These are phyloP conservation scores for Varecia variegata DNA, from an alignment of 2,797 vertebrate species.

Conservation along the genomic window DNA sequence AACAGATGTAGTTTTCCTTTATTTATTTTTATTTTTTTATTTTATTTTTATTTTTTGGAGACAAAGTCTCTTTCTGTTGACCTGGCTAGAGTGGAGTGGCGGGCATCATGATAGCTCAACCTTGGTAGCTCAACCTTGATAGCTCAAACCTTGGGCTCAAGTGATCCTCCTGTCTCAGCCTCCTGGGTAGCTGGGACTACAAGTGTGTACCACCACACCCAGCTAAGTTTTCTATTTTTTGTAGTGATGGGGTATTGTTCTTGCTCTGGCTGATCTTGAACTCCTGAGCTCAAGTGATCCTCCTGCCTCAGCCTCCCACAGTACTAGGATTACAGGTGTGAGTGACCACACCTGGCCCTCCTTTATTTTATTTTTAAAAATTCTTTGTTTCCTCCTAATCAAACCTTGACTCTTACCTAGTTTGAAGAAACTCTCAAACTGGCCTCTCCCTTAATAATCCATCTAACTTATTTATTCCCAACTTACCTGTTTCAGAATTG, in stretches of 20 bases:
- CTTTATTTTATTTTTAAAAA: conserved; percentile 1
- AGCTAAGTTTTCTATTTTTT: background rate
- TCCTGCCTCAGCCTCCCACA: background rate
- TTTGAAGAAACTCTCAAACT: background rate
- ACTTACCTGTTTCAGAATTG: background rate
- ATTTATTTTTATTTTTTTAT: background rate
- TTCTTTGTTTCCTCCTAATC: background rate
- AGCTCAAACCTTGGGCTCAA: background rate
- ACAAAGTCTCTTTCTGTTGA: background rate
- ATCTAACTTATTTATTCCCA: background rate
- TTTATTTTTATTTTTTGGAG: background rate
- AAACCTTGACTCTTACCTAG: background rate
- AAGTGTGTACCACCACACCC: background rate
- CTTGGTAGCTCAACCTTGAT: too few species aligned
- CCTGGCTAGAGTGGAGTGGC: background rate
- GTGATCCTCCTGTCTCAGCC: background rate
- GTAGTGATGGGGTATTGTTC: background rate
- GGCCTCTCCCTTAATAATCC: background rate
- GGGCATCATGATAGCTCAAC: background rate
- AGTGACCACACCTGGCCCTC: background rate
- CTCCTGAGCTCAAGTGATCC: background rate
- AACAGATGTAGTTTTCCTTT: background rate
- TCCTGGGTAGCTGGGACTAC: background rate
- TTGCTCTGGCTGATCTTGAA: background rate
- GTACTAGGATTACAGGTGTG: background rate